Evolutionary conservation across 2,888 invertebrate species (phyloP), one percentile per base, ranked within the genome.

Genomic region (Endomychus coccineus): DNA sequence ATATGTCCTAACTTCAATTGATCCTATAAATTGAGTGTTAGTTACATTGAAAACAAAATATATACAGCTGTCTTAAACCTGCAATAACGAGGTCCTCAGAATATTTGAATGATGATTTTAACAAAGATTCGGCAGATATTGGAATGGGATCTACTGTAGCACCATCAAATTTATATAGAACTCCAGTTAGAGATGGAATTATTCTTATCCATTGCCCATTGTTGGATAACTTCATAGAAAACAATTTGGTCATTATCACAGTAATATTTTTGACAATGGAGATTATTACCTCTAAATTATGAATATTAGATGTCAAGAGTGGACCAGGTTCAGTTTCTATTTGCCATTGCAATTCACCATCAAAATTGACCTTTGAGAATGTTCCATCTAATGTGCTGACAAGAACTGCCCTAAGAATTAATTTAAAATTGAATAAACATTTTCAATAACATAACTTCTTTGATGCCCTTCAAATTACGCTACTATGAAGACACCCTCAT

Each of bases 351-450:
- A 83, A 65, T 39, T 71, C 66, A 2, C 89, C 83, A 11, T 74
- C 68, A 7, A 81, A 74, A 57, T 89, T 81, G 46, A 95, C 70
- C 3, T 91, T 87, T 14, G 87, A 82, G 35, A 96, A 58, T 52
- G 77, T 78, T 7, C 95, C 95, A 75, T 96, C 94, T 43, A 95
- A 69, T 2, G 94, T 94, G 56, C 90, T 89, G 22, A 95, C 82
- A 54, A 91, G 75, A 36, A 91, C 69, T 46, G 88, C 69, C 55
- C 86, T 86, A 58, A 7, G 68, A 68, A 21, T 12, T 17, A 16
- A 9, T 23, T 11, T 24, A 27, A n/a, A 25, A 13, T 34, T 4
- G 27, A 16, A 34, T 4, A 3, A 15, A 27, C 11, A 24, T 14
- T 19, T 13, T 31, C 3, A 30, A 31, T 29, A 12, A 9, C 11